Conservation (phyloP, 2,113 vertebrate genomes). For the Stictonetta naevosa region DNA sequence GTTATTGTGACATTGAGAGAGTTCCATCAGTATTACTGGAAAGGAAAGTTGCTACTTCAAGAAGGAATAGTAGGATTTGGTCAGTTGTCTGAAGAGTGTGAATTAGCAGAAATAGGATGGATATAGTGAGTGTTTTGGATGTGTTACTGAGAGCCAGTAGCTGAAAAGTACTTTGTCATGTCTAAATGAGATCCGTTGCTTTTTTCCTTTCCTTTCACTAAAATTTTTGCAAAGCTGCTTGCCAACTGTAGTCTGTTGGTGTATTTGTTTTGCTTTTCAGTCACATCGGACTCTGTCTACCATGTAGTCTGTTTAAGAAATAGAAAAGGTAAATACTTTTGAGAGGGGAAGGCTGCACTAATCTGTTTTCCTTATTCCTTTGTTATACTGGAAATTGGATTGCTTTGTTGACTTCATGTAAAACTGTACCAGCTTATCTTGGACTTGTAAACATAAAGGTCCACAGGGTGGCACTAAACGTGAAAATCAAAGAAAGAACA, state of each 20-base stretch:
- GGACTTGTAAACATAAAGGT: background rate
- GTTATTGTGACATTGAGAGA: background rate
- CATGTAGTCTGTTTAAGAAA: background rate
- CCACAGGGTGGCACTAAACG: background rate
- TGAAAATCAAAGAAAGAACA: constrained; percentile 3
- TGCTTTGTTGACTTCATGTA: background rate
- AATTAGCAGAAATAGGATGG: background rate
- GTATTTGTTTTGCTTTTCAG: background rate
- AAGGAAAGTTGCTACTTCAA: background rate
- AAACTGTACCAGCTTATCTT: background rate
- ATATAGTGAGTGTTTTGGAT: background rate
- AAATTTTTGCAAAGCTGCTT: background rate
- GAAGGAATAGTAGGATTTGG: background rate
- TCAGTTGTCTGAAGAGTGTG: background rate
- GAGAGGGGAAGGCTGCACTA: background rate
- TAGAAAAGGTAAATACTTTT: background rate
- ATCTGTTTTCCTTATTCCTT: background rate
- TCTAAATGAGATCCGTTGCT: background rate
- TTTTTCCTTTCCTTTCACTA: background rate
- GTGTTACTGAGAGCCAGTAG: background rate
- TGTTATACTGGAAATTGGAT: background rate
- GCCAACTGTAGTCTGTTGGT: background rate
- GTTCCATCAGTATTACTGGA: background rate
- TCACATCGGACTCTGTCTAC: background rate
- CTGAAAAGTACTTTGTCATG: background rate